These are phyloP conservation scores for Panurus biarmicus DNA, from an alignment of 2,113 vertebrate genomes.

Conservation along the genomic window DNA sequence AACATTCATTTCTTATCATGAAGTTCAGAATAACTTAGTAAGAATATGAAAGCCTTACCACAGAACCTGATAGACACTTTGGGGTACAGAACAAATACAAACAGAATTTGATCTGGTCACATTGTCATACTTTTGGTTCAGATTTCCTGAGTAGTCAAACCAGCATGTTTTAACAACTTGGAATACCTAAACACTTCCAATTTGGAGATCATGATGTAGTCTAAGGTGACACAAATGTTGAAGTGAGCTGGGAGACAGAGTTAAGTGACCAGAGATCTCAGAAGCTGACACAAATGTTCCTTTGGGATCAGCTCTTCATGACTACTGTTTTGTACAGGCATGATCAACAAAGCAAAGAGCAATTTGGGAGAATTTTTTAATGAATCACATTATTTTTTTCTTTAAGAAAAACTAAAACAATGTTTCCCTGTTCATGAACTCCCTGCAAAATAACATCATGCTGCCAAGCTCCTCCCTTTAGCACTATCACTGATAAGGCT, in stretches of 20 bases:
- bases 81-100: not conserved
- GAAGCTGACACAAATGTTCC: not conserved
- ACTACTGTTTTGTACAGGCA: not conserved
- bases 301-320: not conserved
- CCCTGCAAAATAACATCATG: accelerated
- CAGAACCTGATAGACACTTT: not conserved
- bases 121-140: not conserved
- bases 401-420: not conserved
- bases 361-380: not conserved
- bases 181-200: not conserved
- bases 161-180: not conserved
- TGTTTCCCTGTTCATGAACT: not conserved
- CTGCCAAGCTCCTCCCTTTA: not conserved
- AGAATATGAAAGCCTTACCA: not conserved
- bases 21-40: not conserved
- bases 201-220: not conserved
- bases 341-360: not conserved
- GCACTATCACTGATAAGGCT: not conserved
- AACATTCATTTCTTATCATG: not conserved
- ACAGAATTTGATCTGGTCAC: not conserved
- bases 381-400: not conserved
- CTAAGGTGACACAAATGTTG: not conserved
- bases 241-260: not conserved
- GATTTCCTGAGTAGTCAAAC: not conserved
- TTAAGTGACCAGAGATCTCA: not conserved